Percentiles rank a stretch among this genome's conserved stretches.
Conservation (phyloP, 1,140 invertebrate species). For the Danaus melanippus region DNA sequence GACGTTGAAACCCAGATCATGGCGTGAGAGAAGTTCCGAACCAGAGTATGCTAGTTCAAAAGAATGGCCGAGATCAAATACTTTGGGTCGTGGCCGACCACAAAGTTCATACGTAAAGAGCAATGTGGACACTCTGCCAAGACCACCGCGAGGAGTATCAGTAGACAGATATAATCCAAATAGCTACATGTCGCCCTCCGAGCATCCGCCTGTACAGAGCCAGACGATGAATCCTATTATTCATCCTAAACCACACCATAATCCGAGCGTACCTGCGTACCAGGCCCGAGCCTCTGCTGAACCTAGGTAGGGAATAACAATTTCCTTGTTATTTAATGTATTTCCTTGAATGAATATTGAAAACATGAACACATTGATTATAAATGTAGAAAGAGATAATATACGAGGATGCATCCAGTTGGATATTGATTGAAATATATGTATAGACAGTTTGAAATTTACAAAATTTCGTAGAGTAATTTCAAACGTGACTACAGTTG, state of each 20-base stretch:
- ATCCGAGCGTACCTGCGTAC: slow-evolving; percentile 58
- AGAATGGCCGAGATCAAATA: slow-evolving; percentile 60
- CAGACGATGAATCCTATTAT: slow-evolving; percentile 46
- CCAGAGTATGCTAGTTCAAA: slow-evolving; percentile 53
- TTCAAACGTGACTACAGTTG: too few species aligned
- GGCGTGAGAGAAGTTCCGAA: slow-evolving; percentile 64
- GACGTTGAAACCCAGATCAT: slow-evolving; percentile 58
- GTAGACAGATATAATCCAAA: slow-evolving; percentile 63
- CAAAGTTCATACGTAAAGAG: slow-evolving; percentile 46
- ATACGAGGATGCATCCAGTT: too few species aligned
- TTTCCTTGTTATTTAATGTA: too few species aligned
- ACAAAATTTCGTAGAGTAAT: too few species aligned
- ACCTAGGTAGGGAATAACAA: slow-evolving; percentile 45
- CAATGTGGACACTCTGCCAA: slow-evolving; percentile 34
- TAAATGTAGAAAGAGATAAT: too few species aligned
- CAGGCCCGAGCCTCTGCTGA: slow-evolving; percentile 61
- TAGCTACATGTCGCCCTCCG: slow-evolving; percentile 51
- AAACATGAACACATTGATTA: too few species aligned
- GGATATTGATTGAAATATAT: too few species aligned
- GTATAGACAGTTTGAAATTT: too few species aligned
- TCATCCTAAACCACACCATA: slow-evolving; percentile 50
- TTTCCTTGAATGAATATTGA: too few species aligned
- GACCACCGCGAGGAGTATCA: slow-evolving; percentile 55
- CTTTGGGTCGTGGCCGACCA: slow-evolving; percentile 52
- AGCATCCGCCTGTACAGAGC: slow-evolving; percentile 55